Base-by-base conservation (phyloP, 1,140 invertebrate species). In the Polyergus mexicanus region DNA sequence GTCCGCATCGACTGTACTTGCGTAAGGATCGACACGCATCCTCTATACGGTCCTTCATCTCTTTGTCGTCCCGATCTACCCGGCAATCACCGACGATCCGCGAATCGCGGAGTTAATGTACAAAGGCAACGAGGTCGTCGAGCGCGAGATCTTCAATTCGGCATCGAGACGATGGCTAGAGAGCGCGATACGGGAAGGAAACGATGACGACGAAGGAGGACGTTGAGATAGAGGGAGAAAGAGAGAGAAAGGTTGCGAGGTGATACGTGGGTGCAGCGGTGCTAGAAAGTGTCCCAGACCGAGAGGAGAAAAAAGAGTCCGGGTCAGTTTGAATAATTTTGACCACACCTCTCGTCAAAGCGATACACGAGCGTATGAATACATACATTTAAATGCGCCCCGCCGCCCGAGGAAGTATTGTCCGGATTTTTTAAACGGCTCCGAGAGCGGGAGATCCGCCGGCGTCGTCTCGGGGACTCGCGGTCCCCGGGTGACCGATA, bases 301-400 rank as follows among this genome's bases (percentile, higher is more conserved):
- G 89, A 91, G 80, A 90, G 86, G 87, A 86, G 90, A 92, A 92
- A 94, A 95, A 94, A 92, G 92, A 92, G 93, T 93, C 93, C 92
- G 93, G 94, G 94, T 95, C 94, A 95, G 94, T 95, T 95, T 95
- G 94, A 95, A 95, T 95, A 95, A 95, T 95, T 95, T 95, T 95
- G 94, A 95, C 94, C 94, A 95, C 94, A 95, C 94, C 94, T 95
- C 94, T 95, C 92, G 93, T 94, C 94, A 93, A 94, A 93, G 92
- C 91, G 90, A 94, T 93, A 93, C 92, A 93, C 91, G 86, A 92
- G 90, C 90, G 90, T 94, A 95, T 95, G 94, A 95, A 95, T 95
- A 95, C 93, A 95, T 95, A 94, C 94, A 95, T 95, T 95, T 95
- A 94, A 95, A 95, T 95, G 93, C 94, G 90, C 91, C 88, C 90